These are phyloP conservation scores for Neomorphus geoffroyi DNA, from an alignment of 2,797 vertebrate species.

Conservation along the genomic window DNA sequence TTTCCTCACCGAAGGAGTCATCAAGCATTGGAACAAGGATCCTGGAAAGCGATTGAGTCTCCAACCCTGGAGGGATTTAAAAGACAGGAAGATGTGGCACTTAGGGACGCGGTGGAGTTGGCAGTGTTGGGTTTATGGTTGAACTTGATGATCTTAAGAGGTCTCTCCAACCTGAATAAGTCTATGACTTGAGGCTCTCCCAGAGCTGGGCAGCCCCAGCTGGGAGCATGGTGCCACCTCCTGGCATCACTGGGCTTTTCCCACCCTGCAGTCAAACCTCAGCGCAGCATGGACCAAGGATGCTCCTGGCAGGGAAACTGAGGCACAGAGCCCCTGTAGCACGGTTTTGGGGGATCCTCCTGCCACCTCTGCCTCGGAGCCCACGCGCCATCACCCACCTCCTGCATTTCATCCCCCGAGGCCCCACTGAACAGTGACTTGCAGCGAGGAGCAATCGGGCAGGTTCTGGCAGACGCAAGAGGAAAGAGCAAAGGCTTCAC, in stretches of 20 bases:
- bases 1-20: too few relatives aligned
- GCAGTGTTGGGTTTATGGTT: too few relatives aligned
- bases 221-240: conserved; percentile 22
- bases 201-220: background rate
- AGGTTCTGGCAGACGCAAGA: rapidly evolving
- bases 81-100: too few relatives aligned
- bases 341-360: background rate
- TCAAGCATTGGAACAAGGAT: too few relatives aligned
- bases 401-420: background rate
- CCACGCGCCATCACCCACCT: background rate
- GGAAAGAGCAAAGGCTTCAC: background rate
- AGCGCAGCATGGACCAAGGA: background rate
- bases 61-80: too few relatives aligned
- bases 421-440: rapidly evolving
- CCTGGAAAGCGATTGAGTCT: too few relatives aligned
- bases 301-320: background rate
- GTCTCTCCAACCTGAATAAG: too few relatives aligned
- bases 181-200: background rate
- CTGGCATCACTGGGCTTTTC: background rate
- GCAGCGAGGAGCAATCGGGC: rapidly evolving
- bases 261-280: background rate
- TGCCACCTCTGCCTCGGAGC: background rate
- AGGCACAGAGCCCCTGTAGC: background rate
- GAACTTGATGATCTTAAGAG: too few relatives aligned
- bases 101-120: too few relatives aligned